These are phyloP conservation scores for Mesorhabditis spiculigera DNA, from an alignment of 2,888 invertebrate species.

Conservation along the genomic window DNA sequence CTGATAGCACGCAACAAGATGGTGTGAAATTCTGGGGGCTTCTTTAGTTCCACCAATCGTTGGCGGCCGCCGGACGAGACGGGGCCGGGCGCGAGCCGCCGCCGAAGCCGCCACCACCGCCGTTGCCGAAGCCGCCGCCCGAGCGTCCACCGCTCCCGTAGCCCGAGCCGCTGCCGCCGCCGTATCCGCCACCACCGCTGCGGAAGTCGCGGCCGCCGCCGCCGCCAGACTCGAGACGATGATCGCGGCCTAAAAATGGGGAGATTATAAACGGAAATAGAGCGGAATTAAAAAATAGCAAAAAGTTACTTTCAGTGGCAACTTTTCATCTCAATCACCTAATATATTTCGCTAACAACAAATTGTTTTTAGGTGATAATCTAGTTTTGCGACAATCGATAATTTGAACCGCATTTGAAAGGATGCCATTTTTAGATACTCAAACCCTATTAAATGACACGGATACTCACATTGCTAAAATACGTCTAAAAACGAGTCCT, in stretches of 20 bases:
- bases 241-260: conserved; percentile 44
- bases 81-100: conserved; percentile 18
- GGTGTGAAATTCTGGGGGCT: not conserved
- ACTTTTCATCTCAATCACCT: not conserved
- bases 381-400: too few species aligned
- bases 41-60: conserved; percentile 19
- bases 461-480: too few species aligned
- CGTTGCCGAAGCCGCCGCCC: conserved; percentile 15
- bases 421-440: too few species aligned
- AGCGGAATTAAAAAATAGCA: too few species aligned
- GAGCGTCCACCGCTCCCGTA: conserved; percentile 15
- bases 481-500: too few species aligned
- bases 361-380: not conserved
- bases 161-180: not conserved
- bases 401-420: not conserved
- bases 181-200: conserved; percentile 16
- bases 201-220: conserved; percentile 18
- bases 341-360: not conserved
- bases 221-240: conserved; percentile 47
- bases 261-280: too few species aligned
- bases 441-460: too few species aligned
- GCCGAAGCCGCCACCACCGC: conserved; percentile 10
- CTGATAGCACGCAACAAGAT: conserved; percentile 1
- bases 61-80: conserved; percentile 14
- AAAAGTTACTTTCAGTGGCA: too few species aligned